Conservation (phyloP, 2,113 vertebrate genomes). For the Pomatostomus ruficeps region DNA sequence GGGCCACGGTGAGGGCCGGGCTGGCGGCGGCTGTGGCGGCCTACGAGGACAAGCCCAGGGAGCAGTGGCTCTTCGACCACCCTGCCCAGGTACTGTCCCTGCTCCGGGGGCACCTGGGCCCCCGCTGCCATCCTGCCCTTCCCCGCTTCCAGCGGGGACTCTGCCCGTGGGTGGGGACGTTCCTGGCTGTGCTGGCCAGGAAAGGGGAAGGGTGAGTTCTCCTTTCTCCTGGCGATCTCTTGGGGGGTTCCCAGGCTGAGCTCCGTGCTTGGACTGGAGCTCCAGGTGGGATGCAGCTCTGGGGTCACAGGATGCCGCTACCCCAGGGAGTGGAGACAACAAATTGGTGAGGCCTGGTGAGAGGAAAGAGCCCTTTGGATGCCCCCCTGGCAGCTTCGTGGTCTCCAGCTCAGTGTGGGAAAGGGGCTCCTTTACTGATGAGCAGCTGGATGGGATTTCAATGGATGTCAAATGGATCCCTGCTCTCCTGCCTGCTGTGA, state of each 20-base stretch:
- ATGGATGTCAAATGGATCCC: neutral
- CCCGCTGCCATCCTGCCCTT: neutral
- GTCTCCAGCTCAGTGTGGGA: neutral
- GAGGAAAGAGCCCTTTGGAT: neutral
- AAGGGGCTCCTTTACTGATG: neutral
- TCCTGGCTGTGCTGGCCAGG: neutral
- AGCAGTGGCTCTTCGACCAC: constrained; percentile 90
- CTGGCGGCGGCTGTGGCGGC: constrained; percentile 81
- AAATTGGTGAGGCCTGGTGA: neutral
- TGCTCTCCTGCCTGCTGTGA: neutral
- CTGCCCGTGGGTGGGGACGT: accelerated
- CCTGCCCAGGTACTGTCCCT: constrained; percentile 80
- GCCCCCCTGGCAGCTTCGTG: neutral
- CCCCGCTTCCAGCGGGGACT: neutral
- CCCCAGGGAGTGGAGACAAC: neutral
- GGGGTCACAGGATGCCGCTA: neutral
- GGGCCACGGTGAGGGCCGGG: constrained; percentile 80
- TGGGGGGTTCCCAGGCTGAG: neutral
- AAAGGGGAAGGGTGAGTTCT: neutral
- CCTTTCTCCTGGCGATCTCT: neutral
- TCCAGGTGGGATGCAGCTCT: accelerated
- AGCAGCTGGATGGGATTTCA: neutral
- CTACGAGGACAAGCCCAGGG: constrained; percentile 89
- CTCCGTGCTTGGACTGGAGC: accelerated
- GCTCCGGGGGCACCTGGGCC: neutral